A percentile compares a stretch with the other conserved stretches of the same genome.
Evolutionary conservation across 2,113 vertebrate species (phyloP).

Genomic region (Opisthocomus hoazin): DNA sequence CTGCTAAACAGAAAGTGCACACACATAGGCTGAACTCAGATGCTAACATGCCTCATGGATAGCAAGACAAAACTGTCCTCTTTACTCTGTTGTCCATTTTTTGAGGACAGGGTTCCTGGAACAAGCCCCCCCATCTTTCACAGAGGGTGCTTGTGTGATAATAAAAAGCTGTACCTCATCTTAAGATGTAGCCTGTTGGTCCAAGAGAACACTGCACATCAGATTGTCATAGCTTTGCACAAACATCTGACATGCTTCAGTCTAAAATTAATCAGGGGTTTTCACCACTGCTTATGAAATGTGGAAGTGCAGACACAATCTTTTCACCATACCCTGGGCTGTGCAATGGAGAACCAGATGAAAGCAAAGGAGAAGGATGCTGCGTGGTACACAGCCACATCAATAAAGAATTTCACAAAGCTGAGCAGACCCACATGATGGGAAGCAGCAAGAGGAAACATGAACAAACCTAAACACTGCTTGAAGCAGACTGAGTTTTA

Average conservation of each 20-base stretch:
- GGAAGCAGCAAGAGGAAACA: not conserved
- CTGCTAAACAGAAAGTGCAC: not conserved
- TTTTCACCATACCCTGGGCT: not conserved
- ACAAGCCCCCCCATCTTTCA: not conserved
- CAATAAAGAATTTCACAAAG: not conserved
- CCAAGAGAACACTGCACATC: not conserved
- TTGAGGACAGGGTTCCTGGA: not conserved
- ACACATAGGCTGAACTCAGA: not conserved
- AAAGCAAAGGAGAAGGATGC: not conserved
- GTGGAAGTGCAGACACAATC: not conserved
- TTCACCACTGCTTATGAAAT: not conserved
- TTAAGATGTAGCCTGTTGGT: not conserved
- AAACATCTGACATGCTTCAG: not conserved
- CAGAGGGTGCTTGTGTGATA: not conserved
- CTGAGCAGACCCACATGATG: rapidly evolving
- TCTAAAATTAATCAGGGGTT: not conserved
- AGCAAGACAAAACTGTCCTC: not conserved
- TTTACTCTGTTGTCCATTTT: not conserved
- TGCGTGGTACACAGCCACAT: rapidly evolving
- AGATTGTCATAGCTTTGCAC: not conserved
- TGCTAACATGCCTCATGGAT: rapidly evolving
- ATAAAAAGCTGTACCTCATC: not conserved
- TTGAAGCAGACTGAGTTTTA: not conserved
- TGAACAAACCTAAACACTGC: not conserved
- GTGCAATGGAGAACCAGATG: not conserved